Evolutionary conservation across 2,888 invertebrate genomes (phyloP).

Genomic region (Calliscelio sp.): DNA sequence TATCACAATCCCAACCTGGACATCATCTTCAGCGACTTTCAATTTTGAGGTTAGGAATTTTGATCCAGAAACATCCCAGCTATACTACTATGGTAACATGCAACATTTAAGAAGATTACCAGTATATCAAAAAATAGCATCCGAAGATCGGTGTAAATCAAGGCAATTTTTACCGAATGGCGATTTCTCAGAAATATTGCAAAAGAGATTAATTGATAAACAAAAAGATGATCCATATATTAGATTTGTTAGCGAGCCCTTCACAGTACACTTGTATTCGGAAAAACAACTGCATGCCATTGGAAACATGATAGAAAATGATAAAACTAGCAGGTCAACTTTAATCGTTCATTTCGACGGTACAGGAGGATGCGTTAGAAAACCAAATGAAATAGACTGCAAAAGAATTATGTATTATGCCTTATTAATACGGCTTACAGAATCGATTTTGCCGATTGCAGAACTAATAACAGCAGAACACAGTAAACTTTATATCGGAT

Average conservation of each 20-base stretch:
- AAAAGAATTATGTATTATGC: constrained; percentile 30
- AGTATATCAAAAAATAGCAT: constrained; percentile 41
- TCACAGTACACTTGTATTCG: not conserved
- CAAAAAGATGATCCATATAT: constrained; percentile 39
- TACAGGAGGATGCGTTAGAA: constrained; percentile 17
- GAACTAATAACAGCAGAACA: constrained; percentile 28
- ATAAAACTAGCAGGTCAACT: not conserved
- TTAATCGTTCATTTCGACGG: constrained; percentile 19
- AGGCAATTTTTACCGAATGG: constrained; percentile 21
- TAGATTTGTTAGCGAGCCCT: constrained; percentile 27
- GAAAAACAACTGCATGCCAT: constrained; percentile 11
- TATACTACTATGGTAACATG: constrained; percentile 54
- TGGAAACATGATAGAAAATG: not conserved
- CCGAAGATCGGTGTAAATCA: constrained; percentile 34
- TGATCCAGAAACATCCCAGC: no score
- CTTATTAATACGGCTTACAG: not conserved
- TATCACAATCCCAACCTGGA: no score
- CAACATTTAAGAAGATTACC: constrained; percentile 36
- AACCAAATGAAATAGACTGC: constrained; percentile 1
- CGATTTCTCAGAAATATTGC: constrained; percentile 49
- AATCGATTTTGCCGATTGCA: constrained; percentile 18
- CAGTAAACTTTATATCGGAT: constrained; percentile 2
- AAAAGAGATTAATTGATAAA: constrained; percentile 23
- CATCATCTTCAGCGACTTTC: no score
- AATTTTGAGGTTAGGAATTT: no score